Percentiles rank a stretch among this genome's conserved stretches.
These are phyloP conservation scores for Anticlea derivata DNA, from an alignment of 2,888 invertebrate species.

Conservation along the genomic window DNA sequence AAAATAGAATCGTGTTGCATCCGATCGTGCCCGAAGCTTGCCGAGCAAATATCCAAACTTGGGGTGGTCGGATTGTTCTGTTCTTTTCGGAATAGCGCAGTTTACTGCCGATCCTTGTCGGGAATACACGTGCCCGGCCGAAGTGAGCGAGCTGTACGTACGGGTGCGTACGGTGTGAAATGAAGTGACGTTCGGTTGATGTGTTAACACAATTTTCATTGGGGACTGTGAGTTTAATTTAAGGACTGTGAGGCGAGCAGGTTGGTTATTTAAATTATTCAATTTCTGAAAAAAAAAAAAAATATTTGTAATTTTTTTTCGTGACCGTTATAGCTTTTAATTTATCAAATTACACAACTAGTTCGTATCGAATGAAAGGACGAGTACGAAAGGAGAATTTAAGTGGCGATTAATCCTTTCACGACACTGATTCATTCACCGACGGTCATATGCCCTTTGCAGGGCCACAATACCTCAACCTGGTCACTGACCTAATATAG, in stretches of 20 bases:
- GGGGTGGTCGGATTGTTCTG: conserved; percentile 42
- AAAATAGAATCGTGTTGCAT: conserved; percentile 47
- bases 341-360: too few species aligned
- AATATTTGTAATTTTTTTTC: too few species aligned
- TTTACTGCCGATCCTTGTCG: conserved; percentile 49
- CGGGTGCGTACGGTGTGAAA: conserved; percentile 44
- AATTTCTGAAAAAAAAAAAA: too few species aligned
- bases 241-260: conserved; percentile 21
- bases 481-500: too few species aligned
- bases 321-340: too few species aligned
- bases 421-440: too few species aligned
- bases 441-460: too few species aligned
- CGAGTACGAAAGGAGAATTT: too few species aligned
- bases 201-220: conserved; percentile 42
- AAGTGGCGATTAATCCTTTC: too few species aligned
- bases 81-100: conserved; percentile 49
- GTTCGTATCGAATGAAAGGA: too few species aligned
- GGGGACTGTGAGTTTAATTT: conserved; percentile 27
- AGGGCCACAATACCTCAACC: too few species aligned
- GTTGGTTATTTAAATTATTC: conserved; percentile 18
- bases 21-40: conserved; percentile 43
- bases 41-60: conserved; percentile 56
- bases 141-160: conserved; percentile 36
- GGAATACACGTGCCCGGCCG: conserved; percentile 42
- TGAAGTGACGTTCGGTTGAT: conserved; percentile 54